Percentiles rank a stretch among this genome's conserved stretches.
Conservation (phyloP, 2,888 invertebrate species). For the Craniophora ligustri region DNA sequence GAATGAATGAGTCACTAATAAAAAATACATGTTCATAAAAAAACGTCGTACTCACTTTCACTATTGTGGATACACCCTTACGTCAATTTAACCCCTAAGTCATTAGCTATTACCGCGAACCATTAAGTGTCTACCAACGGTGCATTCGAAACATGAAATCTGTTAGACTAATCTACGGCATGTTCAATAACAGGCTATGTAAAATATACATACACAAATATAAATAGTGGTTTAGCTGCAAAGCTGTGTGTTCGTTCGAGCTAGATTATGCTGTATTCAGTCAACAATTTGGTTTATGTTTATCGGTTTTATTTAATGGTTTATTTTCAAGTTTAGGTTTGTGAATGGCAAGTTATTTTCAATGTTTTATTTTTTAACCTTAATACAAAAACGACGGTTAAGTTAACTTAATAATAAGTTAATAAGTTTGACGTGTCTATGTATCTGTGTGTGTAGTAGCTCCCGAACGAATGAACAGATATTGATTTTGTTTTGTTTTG, state of each 20-base stretch:
- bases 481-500: too few species aligned
- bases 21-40: background rate
- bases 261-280: background rate
- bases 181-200: constrained; percentile 21
- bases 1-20: too few species aligned
- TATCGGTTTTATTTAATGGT: background rate
- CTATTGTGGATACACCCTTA: background rate
- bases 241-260: background rate
- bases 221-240: constrained; percentile 17
- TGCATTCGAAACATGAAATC: constrained; percentile 33
- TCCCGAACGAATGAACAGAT: too few species aligned
- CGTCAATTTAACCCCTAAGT: constrained; percentile 5
- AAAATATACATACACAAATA: constrained; percentile 10
- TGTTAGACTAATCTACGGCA: constrained; percentile 39
- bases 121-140: constrained; percentile 28
- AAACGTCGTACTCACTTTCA: background rate
- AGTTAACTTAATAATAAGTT: too few species aligned
- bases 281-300: background rate
- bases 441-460: too few species aligned
- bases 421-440: too few species aligned
- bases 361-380: too few species aligned
- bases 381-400: too few species aligned
- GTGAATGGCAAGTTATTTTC: too few species aligned
- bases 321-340: too few species aligned
- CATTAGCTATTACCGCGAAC: constrained; percentile 22